Percentiles rank a stretch among this genome's conserved stretches.
Conservation (phyloP, 1,140 invertebrate genomes). For the Sitobion miscanthi region DNA sequence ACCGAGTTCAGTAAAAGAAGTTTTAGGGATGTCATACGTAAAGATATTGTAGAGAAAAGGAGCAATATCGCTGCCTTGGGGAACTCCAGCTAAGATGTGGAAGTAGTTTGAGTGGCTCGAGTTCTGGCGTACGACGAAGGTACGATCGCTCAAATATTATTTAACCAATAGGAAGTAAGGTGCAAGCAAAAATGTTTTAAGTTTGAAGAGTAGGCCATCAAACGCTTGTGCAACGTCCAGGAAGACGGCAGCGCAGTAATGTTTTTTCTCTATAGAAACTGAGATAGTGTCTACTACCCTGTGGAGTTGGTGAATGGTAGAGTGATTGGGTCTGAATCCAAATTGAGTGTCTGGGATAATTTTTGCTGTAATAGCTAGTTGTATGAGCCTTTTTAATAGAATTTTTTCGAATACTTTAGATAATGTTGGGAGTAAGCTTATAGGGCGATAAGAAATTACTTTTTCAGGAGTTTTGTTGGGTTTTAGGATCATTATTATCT, state of each 20-base stretch:
- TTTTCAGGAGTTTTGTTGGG: too few species aligned
- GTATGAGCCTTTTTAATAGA: slow-evolving; percentile 57
- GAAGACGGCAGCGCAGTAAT: not conserved
- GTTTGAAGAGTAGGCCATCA: not conserved
- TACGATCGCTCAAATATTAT: not conserved
- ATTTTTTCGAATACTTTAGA: slow-evolving; percentile 60
- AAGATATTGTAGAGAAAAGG: too few species aligned
- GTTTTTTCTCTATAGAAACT: not conserved
- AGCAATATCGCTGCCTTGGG: too few species aligned
- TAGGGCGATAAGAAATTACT: slow-evolving; percentile 28
- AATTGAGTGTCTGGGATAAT: slow-evolving; percentile 53
- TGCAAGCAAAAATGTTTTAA: not conserved
- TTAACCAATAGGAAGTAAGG: not conserved
- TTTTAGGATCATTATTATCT: too few species aligned
- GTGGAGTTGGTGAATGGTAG: too few species aligned
- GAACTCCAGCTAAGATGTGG: too few species aligned
- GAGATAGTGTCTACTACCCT: not conserved
- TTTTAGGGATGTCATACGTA: too few species aligned
- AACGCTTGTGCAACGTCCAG: not conserved
- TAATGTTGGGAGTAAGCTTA: slow-evolving; percentile 60
- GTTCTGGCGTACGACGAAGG: not conserved
- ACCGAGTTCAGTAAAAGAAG: too few species aligned
- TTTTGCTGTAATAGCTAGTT: slow-evolving; percentile 13
- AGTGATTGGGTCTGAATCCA: not conserved
- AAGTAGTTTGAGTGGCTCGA: not conserved